Conservation (phyloP, 2,113 vertebrate genomes). For the Chionis minor region DNA sequence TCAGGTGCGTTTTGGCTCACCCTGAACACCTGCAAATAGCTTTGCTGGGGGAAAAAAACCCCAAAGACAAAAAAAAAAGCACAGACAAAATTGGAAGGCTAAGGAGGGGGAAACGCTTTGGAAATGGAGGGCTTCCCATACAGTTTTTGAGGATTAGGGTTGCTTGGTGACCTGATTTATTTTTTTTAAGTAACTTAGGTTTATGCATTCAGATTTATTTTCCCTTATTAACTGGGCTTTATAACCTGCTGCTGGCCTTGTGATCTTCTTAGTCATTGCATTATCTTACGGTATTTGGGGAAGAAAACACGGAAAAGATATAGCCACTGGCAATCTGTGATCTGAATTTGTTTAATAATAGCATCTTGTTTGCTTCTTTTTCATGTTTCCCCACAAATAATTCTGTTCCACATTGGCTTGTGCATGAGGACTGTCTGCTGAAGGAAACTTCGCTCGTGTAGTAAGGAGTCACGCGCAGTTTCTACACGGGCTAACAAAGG, state of each 20-base stretch:
- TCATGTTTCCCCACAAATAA: not conserved
- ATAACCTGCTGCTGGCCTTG: not conserved
- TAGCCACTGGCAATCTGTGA: not conserved
- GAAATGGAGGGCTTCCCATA: not conserved
- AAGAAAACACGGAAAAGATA: not conserved
- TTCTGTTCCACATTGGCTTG: not conserved
- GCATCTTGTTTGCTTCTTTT: not conserved
- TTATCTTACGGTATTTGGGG: not conserved
- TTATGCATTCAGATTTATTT: not conserved
- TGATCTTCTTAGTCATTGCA: not conserved
- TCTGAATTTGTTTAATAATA: not conserved
- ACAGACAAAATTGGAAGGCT: not conserved
- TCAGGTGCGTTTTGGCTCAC: not conserved
- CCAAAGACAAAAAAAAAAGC: not conserved
- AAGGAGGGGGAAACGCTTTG: not conserved
- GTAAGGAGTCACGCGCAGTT: not conserved
- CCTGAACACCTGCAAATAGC: not conserved
- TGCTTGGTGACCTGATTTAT: not conserved
- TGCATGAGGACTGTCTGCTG: not conserved
- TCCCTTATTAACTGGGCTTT: not conserved
- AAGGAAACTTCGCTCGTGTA: not conserved
- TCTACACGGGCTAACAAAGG: not conserved
- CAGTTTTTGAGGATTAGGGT: not conserved
- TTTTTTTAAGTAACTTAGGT: not conserved
- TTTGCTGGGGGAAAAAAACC: not conserved